Evolutionary conservation across 1,140 invertebrate genomes (phyloP), one percentile per base, ranked within the genome.

Genomic region (Drosophila mauritiana): DNA sequence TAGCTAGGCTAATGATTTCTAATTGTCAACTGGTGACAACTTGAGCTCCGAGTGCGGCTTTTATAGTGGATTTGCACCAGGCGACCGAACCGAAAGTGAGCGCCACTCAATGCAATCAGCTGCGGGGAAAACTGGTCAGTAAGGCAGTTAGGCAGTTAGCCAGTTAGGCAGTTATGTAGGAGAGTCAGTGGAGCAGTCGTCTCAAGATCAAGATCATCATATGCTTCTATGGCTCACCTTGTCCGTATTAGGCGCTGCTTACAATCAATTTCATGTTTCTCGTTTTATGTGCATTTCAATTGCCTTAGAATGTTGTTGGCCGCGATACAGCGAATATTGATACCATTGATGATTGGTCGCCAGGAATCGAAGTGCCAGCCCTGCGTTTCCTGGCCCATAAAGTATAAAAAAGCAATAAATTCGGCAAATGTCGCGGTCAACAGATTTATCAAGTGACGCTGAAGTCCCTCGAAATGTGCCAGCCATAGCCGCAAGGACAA

Each of bases 201-300:
- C 82, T 85, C 82, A 89, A 89, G 84, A 89, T 89, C 84, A 89
- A 89, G 84, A 89, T 89, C 84, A 89, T 13, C 84, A 83, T 15
- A 74, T 65, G 61, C 37, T 20, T 49, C 46, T 10, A 63, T 40
- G 54, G 85, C 67, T 90, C 46, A 69, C 85, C 85, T 90, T 89
- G 84, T 72, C 65, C 80, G 77, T 78, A 89, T 89, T 73, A 65
- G 84, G 79, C 57, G 52, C 46, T 37, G 72, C 37, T 20, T 58
- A 75, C 48, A 80, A 62, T 80, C 52, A 69, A 61, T 56, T 81
- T 67, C 58, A 57, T 64, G 40, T 53, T 61, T 57, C 45, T 74
- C 45, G 63, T 52, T 49, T 80, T 54, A 63, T 46, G 40, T 72
- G 48, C 46, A 67, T 43, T 67, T 43, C 49, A 51, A 62, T 77